Percentiles rank a stretch among this genome's conserved stretches.
Conservation (phyloP, 2,113 vertebrate species). For the Zosterops lateralis region DNA sequence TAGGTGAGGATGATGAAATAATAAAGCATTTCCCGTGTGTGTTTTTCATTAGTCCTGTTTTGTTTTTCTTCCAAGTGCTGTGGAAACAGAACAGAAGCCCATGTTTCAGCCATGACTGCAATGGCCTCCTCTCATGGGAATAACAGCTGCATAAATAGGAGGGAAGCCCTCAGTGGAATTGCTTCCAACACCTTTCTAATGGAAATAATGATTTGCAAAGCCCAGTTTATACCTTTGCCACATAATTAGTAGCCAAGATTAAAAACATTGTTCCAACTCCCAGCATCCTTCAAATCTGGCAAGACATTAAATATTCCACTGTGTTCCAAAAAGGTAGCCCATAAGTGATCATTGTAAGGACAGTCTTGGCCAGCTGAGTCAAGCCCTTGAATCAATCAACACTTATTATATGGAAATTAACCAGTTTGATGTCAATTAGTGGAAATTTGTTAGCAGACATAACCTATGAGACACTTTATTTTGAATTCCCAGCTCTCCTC, state of each 20-base stretch:
- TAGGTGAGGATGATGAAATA: slow-evolving; percentile 99
- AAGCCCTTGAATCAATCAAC: slow-evolving; percentile 78
- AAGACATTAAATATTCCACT: slow-evolving; percentile 76
- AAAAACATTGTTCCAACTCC: slow-evolving; percentile 75
- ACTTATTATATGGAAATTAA: slow-evolving; percentile 83
- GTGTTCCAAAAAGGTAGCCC: slow-evolving; percentile 72
- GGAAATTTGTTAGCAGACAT: slow-evolving; percentile 78
- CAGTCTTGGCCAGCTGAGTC: slow-evolving; percentile 44
- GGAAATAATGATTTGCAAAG: slow-evolving; percentile 94
- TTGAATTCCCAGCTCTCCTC: slow-evolving; percentile 35
- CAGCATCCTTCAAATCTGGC: slow-evolving; percentile 80
- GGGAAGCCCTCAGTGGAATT: slow-evolving; percentile 72
- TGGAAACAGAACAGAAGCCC: slow-evolving; percentile 95
- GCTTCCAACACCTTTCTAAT: slow-evolving; percentile 89
- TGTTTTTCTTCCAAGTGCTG: slow-evolving; percentile 97
- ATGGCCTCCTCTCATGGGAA: slow-evolving; percentile 84
- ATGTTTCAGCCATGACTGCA: slow-evolving; percentile 81
- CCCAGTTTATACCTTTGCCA: slow-evolving; percentile 75
- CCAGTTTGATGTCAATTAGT: slow-evolving; percentile 80
- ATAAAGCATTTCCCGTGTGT: slow-evolving; percentile 99
- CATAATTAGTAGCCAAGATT: slow-evolving; percentile 80
- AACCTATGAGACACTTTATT: slow-evolving; percentile 57
- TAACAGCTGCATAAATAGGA: slow-evolving; percentile 87
- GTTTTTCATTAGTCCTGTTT: slow-evolving; percentile 98
- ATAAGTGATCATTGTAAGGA: slow-evolving; percentile 63